Evolutionary conservation across 2,113 vertebrate genomes (phyloP).

Genomic region (Aplodontia rufa): DNA sequence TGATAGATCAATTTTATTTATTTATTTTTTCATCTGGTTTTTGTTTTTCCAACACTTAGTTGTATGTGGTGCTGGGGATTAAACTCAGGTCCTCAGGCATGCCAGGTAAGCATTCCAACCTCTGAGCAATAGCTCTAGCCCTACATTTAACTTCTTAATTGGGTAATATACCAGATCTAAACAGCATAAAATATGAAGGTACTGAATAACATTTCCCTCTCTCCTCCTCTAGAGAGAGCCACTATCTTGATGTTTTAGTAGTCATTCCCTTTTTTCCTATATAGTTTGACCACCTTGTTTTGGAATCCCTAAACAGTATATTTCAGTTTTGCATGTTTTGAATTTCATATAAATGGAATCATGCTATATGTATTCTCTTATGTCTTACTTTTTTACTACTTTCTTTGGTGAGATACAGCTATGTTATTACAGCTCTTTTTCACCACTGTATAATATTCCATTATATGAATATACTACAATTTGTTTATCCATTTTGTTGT

Average conservation of each 20-base stretch:
- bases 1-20: too few relatives aligned
- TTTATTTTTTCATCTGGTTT: too few relatives aligned
- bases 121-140: too few relatives aligned
- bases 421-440: not conserved
- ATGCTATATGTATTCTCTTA: not conserved
- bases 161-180: not conserved
- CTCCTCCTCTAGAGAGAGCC: not conserved
- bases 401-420: slow-evolving; percentile 24
- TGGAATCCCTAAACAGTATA: not conserved
- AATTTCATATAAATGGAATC: not conserved
- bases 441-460: not conserved
- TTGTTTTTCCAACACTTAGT: too few relatives aligned
- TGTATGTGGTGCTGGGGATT: too few relatives aligned
- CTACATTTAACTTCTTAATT: not conserved
- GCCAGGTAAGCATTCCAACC: too few relatives aligned
- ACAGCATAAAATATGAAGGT: not conserved
- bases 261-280: not conserved
- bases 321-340: not conserved
- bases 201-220: not conserved
- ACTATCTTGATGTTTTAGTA: not conserved
- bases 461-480: not conserved
- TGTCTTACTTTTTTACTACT: not conserved
- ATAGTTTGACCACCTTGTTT: not conserved
- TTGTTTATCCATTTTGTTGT: not conserved
- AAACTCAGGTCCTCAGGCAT: too few relatives aligned